phyloP scores from a whole-genome alignment of 2,797 vertebrate genomes.

The Rhabdomys pumilio region DNA sequence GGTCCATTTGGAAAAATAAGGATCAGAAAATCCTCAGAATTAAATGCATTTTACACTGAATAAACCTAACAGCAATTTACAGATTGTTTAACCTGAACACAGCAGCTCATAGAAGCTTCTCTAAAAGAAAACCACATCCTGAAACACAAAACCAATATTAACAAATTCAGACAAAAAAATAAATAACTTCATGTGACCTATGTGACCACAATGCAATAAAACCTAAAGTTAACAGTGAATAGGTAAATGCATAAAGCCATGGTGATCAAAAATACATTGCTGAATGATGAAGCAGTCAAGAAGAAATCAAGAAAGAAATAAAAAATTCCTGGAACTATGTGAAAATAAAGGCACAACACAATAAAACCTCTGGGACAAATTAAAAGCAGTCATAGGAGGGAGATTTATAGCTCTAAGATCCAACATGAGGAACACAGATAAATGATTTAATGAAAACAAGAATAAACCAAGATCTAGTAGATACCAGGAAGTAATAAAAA shows the following conservation, averaged over 20 bases:
- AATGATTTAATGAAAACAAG: conserved; percentile 10
- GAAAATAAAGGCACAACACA: background rate
- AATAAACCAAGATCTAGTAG: background rate
- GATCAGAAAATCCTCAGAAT: background rate
- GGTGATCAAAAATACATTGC: background rate
- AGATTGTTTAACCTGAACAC: background rate
- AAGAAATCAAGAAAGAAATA: background rate
- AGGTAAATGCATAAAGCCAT: background rate
- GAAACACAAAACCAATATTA: background rate
- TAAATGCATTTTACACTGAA: background rate
- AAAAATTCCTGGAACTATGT: background rate
- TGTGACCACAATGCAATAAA: background rate
- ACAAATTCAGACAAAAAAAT: background rate
- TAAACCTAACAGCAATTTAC: too few species aligned
- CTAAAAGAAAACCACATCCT: background rate
- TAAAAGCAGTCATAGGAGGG: background rate
- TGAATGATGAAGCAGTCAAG: background rate
- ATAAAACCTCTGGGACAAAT: background rate
- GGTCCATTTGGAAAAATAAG: background rate
- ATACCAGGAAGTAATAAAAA: background rate
- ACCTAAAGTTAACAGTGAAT: background rate
- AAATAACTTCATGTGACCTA: background rate
- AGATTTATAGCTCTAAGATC: background rate
- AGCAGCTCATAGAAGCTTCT: background rate
- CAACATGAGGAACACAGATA: background rate